Conservation (phyloP, 2,797 vertebrate species). For the Cirrhinus molitorella region DNA sequence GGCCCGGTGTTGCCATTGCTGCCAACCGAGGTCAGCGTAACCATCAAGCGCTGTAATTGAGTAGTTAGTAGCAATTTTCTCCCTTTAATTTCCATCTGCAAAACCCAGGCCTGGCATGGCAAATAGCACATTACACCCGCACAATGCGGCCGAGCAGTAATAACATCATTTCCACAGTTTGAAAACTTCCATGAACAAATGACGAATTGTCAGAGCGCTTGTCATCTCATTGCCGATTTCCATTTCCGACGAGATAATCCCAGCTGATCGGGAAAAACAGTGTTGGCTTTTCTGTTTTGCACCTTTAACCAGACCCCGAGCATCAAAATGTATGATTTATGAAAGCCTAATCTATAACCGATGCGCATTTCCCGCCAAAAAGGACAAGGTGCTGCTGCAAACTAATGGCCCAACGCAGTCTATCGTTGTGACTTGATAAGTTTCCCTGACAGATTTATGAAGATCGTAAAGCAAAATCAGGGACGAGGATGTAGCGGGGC, state of each 20-base stretch:
- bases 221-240: slow-evolving; percentile 60
- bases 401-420: slow-evolving; percentile 81
- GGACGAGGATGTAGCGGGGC: slow-evolving; percentile 77
- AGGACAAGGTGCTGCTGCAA: slow-evolving; percentile 75
- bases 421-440: slow-evolving; percentile 77
- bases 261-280: slow-evolving; percentile 20
- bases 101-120: slow-evolving; percentile 83
- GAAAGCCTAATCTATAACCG: slow-evolving; percentile 74
- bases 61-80: slow-evolving; percentile 88
- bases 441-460: slow-evolving; percentile 80
- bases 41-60: slow-evolving; percentile 87
- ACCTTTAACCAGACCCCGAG: slow-evolving; percentile 67
- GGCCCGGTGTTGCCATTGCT: slow-evolving; percentile 83
- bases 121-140: slow-evolving; percentile 85
- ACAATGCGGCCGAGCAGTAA: slow-evolving; percentile 80
- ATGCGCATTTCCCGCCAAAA: slow-evolving; percentile 70
- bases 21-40: slow-evolving; percentile 83
- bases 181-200: slow-evolving; percentile 84
- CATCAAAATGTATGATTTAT: slow-evolving; percentile 74
- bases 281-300: slow-evolving; percentile 75
- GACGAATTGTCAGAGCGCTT: slow-evolving; percentile 73
- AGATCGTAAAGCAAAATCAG: slow-evolving; percentile 77
- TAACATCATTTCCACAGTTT: slow-evolving; percentile 84
- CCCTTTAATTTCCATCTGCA: slow-evolving; percentile 85
- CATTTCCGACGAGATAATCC: slow-evolving; percentile 2